Conservation (phyloP, 2,888 invertebrate genomes). For the Agrochola macilenta region DNA sequence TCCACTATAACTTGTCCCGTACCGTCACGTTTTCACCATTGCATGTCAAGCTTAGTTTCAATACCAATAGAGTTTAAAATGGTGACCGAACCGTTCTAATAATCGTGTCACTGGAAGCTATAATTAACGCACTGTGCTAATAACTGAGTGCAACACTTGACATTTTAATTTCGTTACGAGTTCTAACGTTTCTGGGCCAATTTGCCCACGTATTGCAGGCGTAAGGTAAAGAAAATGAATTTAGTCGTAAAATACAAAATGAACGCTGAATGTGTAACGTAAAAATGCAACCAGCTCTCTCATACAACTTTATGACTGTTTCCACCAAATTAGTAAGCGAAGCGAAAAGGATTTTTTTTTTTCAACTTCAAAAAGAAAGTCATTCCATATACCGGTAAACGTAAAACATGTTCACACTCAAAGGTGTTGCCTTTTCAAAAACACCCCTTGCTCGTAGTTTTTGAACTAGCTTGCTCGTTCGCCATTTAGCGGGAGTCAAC, state of each 20-base stretch:
- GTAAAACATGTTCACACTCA: conserved; percentile 14
- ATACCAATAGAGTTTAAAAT: no score
- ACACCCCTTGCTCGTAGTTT: conserved; percentile 27
- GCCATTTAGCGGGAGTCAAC: conserved; percentile 52
- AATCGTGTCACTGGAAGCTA: no score
- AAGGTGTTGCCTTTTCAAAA: conserved; percentile 46
- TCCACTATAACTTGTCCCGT: no score
- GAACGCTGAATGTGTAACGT: background rate
- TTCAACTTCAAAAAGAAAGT: conserved; percentile 25
- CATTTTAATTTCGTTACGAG: background rate
- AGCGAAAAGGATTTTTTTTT: background rate
- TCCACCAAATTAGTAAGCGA: conserved; percentile 21
- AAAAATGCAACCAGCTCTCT: background rate
- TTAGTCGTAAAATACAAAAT: background rate
- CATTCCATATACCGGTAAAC: background rate
- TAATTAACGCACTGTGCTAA: no score
- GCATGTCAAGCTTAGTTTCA: no score
- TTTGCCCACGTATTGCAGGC: background rate
- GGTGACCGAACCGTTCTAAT: no score
- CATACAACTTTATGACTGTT: background rate
- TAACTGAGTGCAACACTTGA: background rate
- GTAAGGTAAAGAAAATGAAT: background rate
- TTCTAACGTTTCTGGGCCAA: background rate
- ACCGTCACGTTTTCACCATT: no score
- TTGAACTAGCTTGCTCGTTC: conserved; percentile 24